Evolutionary conservation across 2,797 vertebrate genomes (phyloP).

Genomic region (Mormyrus proboscirostris): DNA sequence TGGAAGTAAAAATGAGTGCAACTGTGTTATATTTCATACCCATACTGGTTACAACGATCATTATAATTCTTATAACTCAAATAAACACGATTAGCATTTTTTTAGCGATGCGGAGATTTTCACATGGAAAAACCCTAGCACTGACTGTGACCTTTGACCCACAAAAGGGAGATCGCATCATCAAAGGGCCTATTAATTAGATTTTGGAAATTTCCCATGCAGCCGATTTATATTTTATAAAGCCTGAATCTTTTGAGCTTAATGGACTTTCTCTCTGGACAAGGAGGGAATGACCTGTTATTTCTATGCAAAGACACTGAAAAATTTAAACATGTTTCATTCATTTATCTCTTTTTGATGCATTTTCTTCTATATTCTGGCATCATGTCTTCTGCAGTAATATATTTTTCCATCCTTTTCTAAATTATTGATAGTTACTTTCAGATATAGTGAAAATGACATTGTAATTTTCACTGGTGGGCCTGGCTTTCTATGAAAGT

Average conservation of each 20-base stretch:
- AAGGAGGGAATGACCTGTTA: background rate
- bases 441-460: background rate
- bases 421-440: background rate
- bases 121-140: background rate
- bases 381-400: background rate
- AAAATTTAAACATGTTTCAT: background rate
- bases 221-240: background rate
- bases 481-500: background rate
- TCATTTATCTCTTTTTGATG: background rate
- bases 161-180: background rate
- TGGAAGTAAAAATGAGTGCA: background rate
- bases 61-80: background rate
- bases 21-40: background rate
- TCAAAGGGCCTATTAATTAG: constrained; percentile 13
- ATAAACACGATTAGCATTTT: background rate
- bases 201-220: background rate
- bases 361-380: background rate
- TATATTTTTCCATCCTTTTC: background rate
- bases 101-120: background rate
- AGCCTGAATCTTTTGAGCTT: background rate
- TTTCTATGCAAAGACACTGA: background rate
- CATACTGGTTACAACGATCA: background rate
- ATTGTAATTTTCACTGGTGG: background rate
- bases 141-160: background rate
- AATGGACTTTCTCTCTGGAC: background rate